These are phyloP conservation scores for Aleiodes sp. DNA, from an alignment of 1,140 invertebrate species.

Conservation along the genomic window DNA sequence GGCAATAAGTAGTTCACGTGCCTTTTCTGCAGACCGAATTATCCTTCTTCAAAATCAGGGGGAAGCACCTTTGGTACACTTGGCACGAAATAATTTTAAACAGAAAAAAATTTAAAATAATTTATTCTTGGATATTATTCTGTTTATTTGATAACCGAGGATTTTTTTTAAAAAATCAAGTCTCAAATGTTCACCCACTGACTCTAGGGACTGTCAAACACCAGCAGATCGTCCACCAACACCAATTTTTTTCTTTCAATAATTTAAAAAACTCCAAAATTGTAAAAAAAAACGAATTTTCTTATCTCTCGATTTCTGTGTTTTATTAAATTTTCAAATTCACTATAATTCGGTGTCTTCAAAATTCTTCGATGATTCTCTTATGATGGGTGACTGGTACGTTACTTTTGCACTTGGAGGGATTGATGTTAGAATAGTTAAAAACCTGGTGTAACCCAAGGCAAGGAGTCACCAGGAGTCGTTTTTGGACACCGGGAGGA, in stretches of 20 bases:
- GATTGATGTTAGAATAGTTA: slow-evolving; percentile 26
- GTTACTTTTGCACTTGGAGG: slow-evolving; percentile 3
- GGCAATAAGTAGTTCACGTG: slow-evolving; percentile 28
- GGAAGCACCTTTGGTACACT: slow-evolving; percentile 5
- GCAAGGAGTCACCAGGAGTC: slow-evolving; percentile 44
- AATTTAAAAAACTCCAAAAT: neutral
- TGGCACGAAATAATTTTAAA: neutral
- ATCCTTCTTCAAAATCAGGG: slow-evolving; percentile 6
- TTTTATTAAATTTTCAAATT: too few species aligned
- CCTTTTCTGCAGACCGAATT: neutral
- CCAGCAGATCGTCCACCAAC: slow-evolving; percentile 7
- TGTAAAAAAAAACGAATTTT: neutral
- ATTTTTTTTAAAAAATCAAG: neutral
- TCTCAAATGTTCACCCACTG: slow-evolving; percentile 11
- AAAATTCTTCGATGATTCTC: neutral
- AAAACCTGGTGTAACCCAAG: slow-evolving; percentile 43
- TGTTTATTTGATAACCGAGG: neutral
- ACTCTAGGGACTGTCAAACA: slow-evolving; percentile 6
- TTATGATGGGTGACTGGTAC: slow-evolving; percentile 16
- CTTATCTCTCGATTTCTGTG: neutral
- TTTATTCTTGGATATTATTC: neutral
- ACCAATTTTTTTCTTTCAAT: neutral
- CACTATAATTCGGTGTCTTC: too few species aligned
- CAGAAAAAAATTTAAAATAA: neutral
- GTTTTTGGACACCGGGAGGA: slow-evolving; percentile 62